A percentile compares a stretch with the other conserved stretches of the same genome.
Conservation (phyloP, 2,797 vertebrate genomes). For the Corythornis leucogaster region DNA sequence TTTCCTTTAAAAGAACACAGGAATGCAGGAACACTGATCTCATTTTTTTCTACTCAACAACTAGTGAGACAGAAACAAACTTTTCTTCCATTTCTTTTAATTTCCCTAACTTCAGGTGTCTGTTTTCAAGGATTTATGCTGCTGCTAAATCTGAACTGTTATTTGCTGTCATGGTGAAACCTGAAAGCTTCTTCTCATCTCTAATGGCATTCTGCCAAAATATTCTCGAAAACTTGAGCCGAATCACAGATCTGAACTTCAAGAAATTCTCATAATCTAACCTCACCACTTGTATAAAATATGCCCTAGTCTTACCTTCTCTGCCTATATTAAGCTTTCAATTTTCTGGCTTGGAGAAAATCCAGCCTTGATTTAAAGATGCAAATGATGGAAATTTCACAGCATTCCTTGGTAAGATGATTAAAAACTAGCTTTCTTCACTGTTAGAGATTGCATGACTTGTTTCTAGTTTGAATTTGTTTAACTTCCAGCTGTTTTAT, state of each 20-base stretch:
- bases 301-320: neutral
- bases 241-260: slow-evolving; percentile 33
- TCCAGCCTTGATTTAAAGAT: neutral
- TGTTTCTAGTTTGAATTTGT: neutral
- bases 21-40: neutral
- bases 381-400: neutral
- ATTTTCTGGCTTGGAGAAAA: neutral
- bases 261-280: slow-evolving; percentile 31
- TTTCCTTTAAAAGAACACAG: neutral
- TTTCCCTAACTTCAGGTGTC: slow-evolving; percentile 26
- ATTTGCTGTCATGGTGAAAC: slow-evolving; percentile 31
- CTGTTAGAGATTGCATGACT: neutral
- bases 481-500: slow-evolving; percentile 21
- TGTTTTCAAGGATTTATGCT: slow-evolving; percentile 9
- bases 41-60: neutral
- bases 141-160: neutral
- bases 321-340: neutral
- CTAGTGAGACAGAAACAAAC: neutral
- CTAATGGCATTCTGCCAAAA: slow-evolving; percentile 33
- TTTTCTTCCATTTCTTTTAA: neutral
- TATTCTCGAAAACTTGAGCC: slow-evolving; percentile 23
- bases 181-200: slow-evolving; percentile 35
- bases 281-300: neutral
- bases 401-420: neutral
- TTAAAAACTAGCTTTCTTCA: neutral